Conservation (phyloP, 1,140 invertebrate genomes). For the Meloidogyne hapla region DNA sequence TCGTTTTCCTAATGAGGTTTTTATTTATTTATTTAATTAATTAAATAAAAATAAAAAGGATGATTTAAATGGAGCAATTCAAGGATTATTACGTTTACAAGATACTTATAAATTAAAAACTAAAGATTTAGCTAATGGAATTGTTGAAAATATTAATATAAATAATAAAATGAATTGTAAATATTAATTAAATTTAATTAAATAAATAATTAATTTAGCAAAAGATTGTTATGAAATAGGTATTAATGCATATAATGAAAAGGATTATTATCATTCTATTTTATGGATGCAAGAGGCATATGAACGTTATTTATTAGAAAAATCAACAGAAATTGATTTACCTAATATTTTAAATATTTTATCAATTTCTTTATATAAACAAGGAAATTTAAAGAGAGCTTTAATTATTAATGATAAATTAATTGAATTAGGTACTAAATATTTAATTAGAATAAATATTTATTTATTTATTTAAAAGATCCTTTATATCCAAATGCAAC, state of each 20-base stretch:
- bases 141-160: slow-evolving; percentile 67
- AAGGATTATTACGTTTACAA: slow-evolving; percentile 86
- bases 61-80: slow-evolving; percentile 87
- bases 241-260: slow-evolving; percentile 83
- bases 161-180: slow-evolving; percentile 40
- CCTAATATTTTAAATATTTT: slow-evolving; percentile 6
- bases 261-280: too few relatives aligned
- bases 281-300: slow-evolving; percentile 3
- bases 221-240: slow-evolving; percentile 94
- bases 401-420: slow-evolving; percentile 87
- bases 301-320: neutral
- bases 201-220: slow-evolving; percentile 65
- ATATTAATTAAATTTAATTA: too few relatives aligned
- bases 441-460: neutral
- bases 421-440: slow-evolving; percentile 29
- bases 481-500: neutral
- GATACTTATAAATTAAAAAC: slow-evolving; percentile 92
- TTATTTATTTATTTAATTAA: slow-evolving; percentile 13
- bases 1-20: too few relatives aligned
- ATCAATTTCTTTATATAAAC: slow-evolving; percentile 75
- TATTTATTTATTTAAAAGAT: neutral
- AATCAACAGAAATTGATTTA: neutral
- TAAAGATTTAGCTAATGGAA: slow-evolving; percentile 80
- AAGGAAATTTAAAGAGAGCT: slow-evolving; percentile 80
- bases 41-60: slow-evolving; percentile 65